Evolutionary conservation across 2,113 vertebrate species (phyloP), one percentile per base, ranked within the genome.

Genomic region (Proterorhinus semilunaris): DNA sequence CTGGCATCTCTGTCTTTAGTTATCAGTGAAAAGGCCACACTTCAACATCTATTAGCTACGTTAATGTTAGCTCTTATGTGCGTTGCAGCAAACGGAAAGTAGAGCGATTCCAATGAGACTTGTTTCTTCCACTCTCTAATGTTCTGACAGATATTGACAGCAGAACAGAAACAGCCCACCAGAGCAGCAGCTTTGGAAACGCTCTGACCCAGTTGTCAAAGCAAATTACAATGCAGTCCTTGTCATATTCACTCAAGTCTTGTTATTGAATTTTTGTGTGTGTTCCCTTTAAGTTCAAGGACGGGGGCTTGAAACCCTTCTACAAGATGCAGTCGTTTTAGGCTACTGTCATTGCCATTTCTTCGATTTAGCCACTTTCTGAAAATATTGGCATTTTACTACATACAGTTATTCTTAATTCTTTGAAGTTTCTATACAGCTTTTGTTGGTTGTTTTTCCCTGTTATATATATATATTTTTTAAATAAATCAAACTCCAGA

Each of bases 191-290:
- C 42, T 42, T 61, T 8, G 58, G 42, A 58, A 61, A 45, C 5
- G 13, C 58, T 61, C 36, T 61, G 58, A 61, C 36, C 58, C 58
- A 61, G 42, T 44, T 61, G 58, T 61, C 58, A 61, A 44, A 61
- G 42, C 36, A 55, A 55, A 61, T 61, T 43, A 61, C 42, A n/a
- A 45, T 12, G 13, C 7, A n/a, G 42, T 12, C 44, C 58, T n/a
- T 61, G 36, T 61, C 58, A 61, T 44, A 61, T 15, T 45, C 58
- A 44, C 58, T 61, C 42, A 61, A 42, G 44, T 61, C 58, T 61
- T 45, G 44, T 44, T 45, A 43, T 61, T 7, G 13, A 3, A 9
- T 61, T 43, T 44, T n/a, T 8, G 7, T n/a, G 6, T 21, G 21
- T 21, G 15, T 61, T 61, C 36, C 42, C 15, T 5, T 1, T n/a